Conservation (phyloP, 2,113 vertebrate species). For the Neodontobutis hainanensis region DNA sequence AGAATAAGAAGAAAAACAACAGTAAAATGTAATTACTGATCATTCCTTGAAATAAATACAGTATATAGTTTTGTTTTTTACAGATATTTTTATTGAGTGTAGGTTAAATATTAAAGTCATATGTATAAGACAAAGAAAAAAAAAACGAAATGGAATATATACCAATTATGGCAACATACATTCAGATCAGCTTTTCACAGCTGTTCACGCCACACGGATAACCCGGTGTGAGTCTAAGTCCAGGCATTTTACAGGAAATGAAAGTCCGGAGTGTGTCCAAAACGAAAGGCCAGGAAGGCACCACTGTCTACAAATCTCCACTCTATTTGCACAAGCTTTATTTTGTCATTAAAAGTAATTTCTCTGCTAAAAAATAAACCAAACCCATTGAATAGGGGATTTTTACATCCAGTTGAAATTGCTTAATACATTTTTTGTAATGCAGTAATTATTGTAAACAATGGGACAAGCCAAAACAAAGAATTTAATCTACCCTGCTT, state of each 20-base stretch:
- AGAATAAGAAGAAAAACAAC: too few relatives aligned
- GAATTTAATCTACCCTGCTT: constrained; percentile 1
- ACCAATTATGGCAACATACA: constrained; percentile 12
- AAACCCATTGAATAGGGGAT: constrained; percentile 14
- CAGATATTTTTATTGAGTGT: too few relatives aligned
- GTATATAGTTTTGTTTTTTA: too few relatives aligned
- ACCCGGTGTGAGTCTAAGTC: constrained; percentile 11
- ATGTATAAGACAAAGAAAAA: too few relatives aligned
- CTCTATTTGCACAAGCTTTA: constrained; percentile 9
- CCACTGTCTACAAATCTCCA: constrained; percentile 16
- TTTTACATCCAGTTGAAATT: constrained; percentile 32
- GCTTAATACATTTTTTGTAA: constrained; percentile 35
- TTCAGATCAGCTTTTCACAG: constrained; percentile 25
- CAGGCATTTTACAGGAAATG: constrained; percentile 27
- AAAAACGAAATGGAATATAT: too few relatives aligned
- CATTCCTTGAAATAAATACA: too few relatives aligned
- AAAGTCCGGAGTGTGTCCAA: constrained; percentile 23
- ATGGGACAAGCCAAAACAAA: constrained; percentile 37
- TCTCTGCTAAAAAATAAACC: constrained; percentile 18
- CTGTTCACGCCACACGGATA: constrained; percentile 12
- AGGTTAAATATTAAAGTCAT: too few relatives aligned
- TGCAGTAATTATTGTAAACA: constrained; percentile 58
- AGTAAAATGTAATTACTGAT: too few relatives aligned
- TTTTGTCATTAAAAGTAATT: constrained; percentile 44
- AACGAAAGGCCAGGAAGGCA: constrained; percentile 27